Percentiles rank a stretch among this genome's conserved stretches.
Evolutionary conservation across 2,888 invertebrate species (phyloP).

Genomic region (Apomyelois bistriatella): DNA sequence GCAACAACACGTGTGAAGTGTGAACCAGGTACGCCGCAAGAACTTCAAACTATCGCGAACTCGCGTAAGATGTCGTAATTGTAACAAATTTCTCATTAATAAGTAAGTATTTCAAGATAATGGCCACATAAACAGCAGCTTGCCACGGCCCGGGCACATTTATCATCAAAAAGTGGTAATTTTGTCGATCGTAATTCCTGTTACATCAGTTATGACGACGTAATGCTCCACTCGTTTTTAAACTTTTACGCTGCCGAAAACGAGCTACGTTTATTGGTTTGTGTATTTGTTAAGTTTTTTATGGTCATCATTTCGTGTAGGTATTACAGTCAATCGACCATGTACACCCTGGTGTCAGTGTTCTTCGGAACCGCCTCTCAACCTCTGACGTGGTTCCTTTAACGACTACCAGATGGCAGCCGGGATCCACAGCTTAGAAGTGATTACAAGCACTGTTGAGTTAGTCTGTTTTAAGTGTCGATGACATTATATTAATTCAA

Average conservation of each 20-base stretch:
- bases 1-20: slow-evolving; percentile 7
- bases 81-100: slow-evolving; percentile 73
- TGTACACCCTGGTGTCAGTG: too few species aligned
- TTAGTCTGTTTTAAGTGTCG: too few species aligned
- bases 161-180: slow-evolving; percentile 76
- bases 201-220: slow-evolving; percentile 52
- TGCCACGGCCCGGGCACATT: slow-evolving; percentile 53
- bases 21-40: not conserved
- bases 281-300: slow-evolving; percentile 19
- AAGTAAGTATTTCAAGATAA: slow-evolving; percentile 72
- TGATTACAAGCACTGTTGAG: too few species aligned
- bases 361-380: too few species aligned
- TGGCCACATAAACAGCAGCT: slow-evolving; percentile 73
- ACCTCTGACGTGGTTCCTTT: too few species aligned
- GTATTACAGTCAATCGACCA: too few species aligned
- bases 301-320: too few species aligned
- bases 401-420: too few species aligned
- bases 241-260: slow-evolving; percentile 42
- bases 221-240: slow-evolving; percentile 46
- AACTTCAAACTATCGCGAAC: slow-evolving; percentile 14
- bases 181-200: slow-evolving; percentile 62
- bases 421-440: too few species aligned
- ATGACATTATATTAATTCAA: too few species aligned
- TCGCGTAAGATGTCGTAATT: slow-evolving; percentile 53
- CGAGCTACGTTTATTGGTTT: slow-evolving; percentile 39